These are phyloP conservation scores for Ochotona curzoniae DNA, from an alignment of 2,113 vertebrate genomes.

Conservation along the genomic window DNA sequence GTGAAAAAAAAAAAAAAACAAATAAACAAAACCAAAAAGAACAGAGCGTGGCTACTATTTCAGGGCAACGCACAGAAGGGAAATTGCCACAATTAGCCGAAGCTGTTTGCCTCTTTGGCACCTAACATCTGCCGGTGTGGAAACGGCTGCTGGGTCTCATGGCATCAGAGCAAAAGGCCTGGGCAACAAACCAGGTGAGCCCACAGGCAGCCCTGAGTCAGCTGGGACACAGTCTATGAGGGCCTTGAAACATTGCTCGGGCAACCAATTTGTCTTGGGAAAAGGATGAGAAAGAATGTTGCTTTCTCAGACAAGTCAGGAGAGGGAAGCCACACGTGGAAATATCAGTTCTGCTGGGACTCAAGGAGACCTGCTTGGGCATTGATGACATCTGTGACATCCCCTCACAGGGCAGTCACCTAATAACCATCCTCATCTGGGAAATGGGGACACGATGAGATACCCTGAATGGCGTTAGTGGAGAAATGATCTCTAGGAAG, in stretches of 20 bases:
- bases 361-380: not conserved
- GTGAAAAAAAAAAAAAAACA: constrained; percentile 4
- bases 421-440: not conserved
- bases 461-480: not conserved
- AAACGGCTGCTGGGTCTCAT: constrained; percentile 69
- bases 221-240: not conserved
- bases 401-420: not conserved
- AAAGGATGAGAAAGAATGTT: not conserved
- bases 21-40: not conserved
- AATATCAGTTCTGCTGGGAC: not conserved
- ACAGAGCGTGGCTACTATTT: constrained; percentile 61
- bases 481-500: not conserved
- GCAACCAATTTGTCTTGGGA: not conserved
- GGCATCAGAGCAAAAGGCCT: not conserved
- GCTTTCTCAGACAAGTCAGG: not conserved
- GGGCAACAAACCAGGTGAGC: not conserved
- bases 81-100: constrained; percentile 60
- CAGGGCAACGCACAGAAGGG: constrained; percentile 61
- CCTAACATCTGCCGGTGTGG: constrained; percentile 67
- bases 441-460: not conserved
- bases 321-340: not conserved
- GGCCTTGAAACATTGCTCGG: not conserved
- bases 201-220: not conserved
- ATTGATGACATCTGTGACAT: not conserved
- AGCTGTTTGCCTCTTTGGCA: constrained; percentile 60